Base-by-base conservation (phyloP, 2,797 vertebrate species). In the Sarcophilus harrisii region DNA sequence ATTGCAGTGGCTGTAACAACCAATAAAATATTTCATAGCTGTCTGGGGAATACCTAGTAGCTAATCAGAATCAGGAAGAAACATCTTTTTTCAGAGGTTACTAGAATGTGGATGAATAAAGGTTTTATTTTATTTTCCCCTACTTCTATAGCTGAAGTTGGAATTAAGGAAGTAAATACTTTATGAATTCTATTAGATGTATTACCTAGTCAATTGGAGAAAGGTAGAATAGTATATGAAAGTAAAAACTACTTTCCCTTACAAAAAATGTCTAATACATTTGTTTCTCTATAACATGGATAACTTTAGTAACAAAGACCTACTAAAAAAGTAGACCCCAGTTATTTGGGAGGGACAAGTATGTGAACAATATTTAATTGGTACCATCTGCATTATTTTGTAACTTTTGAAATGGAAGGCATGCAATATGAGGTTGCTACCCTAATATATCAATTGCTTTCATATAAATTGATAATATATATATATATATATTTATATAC, bases 11-110 rank as follows among this genome's bases (percentile, higher is more conserved):
- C 93, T 55, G 0, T 91, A 96, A 92, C 97, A 97, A 90, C 90
- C 3, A 96, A 97, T 98, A 97, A 98, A 98, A 52, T 98, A 96
- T 97, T 98, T 98, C 97, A 97, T 57, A 66, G 81, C 28, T 81
- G 38, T 92, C 96, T 96, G 59, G 94, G 24, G 92, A 96, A 54
- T 97, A 96, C 92, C 92, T 96, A 97, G 95, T 97, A 97, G 90
- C 91, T 97, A 73, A 59, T 98, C 92, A 94, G 66, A 92, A 96
- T 94, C 92, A 94, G 58, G 95, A 66, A 60, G 91, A 92, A 97
- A 94, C 0, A 0, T 93, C 81, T 96, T 21, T 55, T 30, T 97
- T 97, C 54, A 96, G 92, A 98, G 95, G 90, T 96, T 96, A 93
- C 62, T 38, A 92, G 94, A 55, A 55, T 55, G 30, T 12, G 4